These are phyloP conservation scores for Dreissena polymorpha DNA, from an alignment of 1,140 invertebrate genomes.

Conservation along the genomic window DNA sequence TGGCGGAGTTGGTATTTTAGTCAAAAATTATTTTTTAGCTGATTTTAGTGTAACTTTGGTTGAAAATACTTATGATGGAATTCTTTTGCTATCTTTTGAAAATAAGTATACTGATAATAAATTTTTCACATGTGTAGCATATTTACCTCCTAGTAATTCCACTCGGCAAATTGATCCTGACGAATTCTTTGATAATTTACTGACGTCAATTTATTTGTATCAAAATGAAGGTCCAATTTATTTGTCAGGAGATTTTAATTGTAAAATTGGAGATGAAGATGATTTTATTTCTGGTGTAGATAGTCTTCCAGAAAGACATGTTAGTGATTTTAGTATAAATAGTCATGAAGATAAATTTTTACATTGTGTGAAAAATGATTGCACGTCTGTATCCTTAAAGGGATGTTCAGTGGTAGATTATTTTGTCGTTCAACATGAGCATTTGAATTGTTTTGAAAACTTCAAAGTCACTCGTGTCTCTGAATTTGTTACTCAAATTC, in stretches of 20 bases:
- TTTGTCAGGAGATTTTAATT: constrained; percentile 32
- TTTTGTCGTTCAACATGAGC: constrained; percentile 31
- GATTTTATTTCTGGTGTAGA: constrained; percentile 38
- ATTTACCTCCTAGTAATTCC: constrained; percentile 26
- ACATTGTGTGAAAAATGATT: constrained; percentile 37
- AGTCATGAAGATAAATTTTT: constrained; percentile 16
- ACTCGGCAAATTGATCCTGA: constrained; percentile 7
- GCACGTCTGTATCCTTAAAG: constrained; percentile 38
- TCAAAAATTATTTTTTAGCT: constrained; percentile 28
- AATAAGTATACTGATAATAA: neutral
- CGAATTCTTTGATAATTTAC: constrained; percentile 9
- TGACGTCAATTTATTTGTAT: constrained; percentile 10
- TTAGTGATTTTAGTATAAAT: constrained; percentile 28
- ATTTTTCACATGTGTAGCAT: constrained; percentile 14
- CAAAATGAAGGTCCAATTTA: constrained; percentile 14
- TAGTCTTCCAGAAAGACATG: constrained; percentile 9
- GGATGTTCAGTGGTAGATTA: constrained; percentile 46
- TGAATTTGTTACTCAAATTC: neutral
- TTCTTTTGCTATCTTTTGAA: constrained; percentile 19
- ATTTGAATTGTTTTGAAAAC: constrained; percentile 1
- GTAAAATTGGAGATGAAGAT: constrained; percentile 4
- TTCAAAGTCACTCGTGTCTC: constrained; percentile 9
- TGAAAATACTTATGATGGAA: constrained; percentile 61
- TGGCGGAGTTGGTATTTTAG: constrained; percentile 45
- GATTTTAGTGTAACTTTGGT: constrained; percentile 43